Percentiles rank a stretch among this genome's conserved stretches.
Evolutionary conservation across 2,113 vertebrate genomes (phyloP).

Genomic region (Pelecanoides urinatrix): DNA sequence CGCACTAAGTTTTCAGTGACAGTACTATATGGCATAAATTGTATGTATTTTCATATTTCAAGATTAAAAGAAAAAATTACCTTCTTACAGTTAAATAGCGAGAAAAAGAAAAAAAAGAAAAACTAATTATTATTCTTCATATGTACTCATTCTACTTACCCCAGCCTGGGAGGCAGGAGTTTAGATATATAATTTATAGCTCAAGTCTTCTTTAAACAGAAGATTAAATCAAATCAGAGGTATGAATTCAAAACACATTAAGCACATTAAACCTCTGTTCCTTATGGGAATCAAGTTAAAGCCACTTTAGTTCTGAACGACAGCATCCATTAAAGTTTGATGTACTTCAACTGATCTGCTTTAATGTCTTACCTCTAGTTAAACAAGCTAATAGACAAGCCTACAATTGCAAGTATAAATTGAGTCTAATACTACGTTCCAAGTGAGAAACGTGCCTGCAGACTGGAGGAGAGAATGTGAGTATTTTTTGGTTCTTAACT

Average conservation of each 20-base stretch:
- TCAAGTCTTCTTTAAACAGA: background rate
- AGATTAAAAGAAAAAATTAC: background rate
- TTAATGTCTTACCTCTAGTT: background rate
- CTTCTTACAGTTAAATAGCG: background rate
- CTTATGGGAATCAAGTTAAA: conserved; percentile 1
- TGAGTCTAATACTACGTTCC: background rate
- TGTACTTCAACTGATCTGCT: background rate
- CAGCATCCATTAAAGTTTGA: conserved; percentile 23
- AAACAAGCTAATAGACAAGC: background rate
- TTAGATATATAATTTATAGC: background rate
- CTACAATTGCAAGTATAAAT: background rate
- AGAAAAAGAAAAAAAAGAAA: background rate
- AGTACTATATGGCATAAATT: background rate
- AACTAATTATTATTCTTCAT: background rate
- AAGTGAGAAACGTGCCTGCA: background rate
- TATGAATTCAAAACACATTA: conserved; percentile 14
- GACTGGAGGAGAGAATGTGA: background rate
- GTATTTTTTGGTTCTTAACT: background rate
- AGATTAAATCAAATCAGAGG: conserved; percentile 25
- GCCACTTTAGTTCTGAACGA: background rate
- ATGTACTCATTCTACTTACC: background rate
- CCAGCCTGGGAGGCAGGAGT: background rate
- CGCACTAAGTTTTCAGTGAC: background rate
- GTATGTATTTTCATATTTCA: background rate
- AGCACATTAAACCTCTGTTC: background rate